Conservation (phyloP, 2,888 invertebrate species). For the Meta bourneti region DNA sequence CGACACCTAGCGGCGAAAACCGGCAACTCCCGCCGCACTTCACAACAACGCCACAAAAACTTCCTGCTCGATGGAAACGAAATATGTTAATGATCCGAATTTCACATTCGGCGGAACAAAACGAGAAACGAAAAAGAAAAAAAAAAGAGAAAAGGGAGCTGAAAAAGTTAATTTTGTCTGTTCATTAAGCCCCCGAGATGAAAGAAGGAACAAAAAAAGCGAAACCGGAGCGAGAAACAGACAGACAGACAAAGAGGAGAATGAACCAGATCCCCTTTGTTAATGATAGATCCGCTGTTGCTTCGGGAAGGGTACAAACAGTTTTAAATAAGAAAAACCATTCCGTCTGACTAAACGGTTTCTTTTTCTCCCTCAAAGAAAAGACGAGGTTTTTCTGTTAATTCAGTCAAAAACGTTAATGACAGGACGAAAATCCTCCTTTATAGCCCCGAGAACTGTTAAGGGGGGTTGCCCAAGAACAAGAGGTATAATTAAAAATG, state of each 20-base stretch:
- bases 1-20: neutral
- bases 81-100: conserved; percentile 74
- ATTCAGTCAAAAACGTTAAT: conserved; percentile 75
- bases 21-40: neutral
- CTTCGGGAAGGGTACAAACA: conserved; percentile 53
- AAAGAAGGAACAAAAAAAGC: conserved; percentile 22
- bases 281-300: conserved; percentile 73
- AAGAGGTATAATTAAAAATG: conserved; percentile 63
- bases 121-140: neutral
- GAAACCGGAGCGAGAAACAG: neutral
- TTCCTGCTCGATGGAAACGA: conserved; percentile 36
- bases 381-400: conserved; percentile 72
- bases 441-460: conserved; percentile 54
- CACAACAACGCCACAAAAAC: neutral
- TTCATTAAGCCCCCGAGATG: conserved; percentile 55
- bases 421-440: conserved; percentile 37
- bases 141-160: neutral
- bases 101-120: conserved; percentile 64
- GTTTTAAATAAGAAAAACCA: conserved; percentile 62
- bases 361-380: conserved; percentile 27
- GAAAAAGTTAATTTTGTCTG: conserved; percentile 72
- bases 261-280: conserved; percentile 48
- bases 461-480: conserved; percentile 32
- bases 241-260: conserved; percentile 38
- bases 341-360: conserved; percentile 68